Evolutionary conservation across 2,113 vertebrate genomes (phyloP).

Genomic region (Galbula dea): DNA sequence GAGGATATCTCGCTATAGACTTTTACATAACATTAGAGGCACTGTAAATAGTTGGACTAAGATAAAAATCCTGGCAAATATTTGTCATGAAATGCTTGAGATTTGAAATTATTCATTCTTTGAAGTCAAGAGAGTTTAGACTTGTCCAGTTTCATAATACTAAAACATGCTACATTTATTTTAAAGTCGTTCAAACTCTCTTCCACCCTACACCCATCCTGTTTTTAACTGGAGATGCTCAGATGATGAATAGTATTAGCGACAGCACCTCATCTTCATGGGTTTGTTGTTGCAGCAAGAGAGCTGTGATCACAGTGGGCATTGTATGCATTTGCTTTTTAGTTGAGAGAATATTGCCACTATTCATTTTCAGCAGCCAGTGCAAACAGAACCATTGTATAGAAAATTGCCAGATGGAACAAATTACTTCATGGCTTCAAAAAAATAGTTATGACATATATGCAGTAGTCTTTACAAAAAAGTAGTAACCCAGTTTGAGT

Average conservation of each 20-base stretch:
- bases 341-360: not conserved
- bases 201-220: not conserved
- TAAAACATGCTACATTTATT: not conserved
- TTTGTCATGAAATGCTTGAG: constrained; percentile 48
- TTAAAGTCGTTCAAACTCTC: not conserved
- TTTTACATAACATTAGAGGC: constrained; percentile 62
- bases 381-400: not conserved
- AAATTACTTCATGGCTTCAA: not conserved
- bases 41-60: constrained; percentile 64
- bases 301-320: not conserved
- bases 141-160: constrained; percentile 11
- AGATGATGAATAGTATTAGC: not conserved
- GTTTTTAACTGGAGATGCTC: not conserved
- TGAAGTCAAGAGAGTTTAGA: constrained; percentile 38
- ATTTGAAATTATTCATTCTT: constrained; percentile 65
- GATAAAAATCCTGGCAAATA: constrained; percentile 71
- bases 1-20: constrained; percentile 4
- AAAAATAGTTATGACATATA: not conserved
- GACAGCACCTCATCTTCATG: not conserved
- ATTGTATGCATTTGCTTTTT: not conserved
- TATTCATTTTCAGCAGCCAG: not conserved
- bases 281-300: not conserved
- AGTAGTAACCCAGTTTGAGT: not conserved
- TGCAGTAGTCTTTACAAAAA: not conserved
- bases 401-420: not conserved